These are phyloP conservation scores for Caenorhabditis zanzibari DNA, from an alignment of 2,888 invertebrate genomes.

Conservation along the genomic window DNA sequence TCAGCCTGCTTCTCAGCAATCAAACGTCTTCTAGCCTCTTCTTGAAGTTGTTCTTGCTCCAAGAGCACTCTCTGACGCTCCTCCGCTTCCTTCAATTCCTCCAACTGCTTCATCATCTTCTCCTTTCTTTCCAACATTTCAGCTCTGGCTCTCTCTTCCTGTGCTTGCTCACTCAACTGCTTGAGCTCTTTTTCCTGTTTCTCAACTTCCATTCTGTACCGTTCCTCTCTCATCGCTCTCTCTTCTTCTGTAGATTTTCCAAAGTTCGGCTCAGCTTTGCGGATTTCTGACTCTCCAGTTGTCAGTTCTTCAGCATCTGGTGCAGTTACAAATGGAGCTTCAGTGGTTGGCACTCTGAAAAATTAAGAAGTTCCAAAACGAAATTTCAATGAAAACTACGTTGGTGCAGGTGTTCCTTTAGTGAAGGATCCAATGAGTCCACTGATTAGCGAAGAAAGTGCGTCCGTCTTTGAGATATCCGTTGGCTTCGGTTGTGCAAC, in stretches of 20 bases:
- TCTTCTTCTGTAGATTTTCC: constrained; percentile 26
- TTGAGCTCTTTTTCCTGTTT: constrained; percentile 64
- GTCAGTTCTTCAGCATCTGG: constrained; percentile 6
- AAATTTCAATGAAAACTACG: not conserved
- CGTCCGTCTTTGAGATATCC: constrained; percentile 66
- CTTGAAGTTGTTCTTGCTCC: constrained; percentile 55
- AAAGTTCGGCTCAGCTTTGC: constrained; percentile 45
- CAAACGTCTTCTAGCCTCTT: constrained; percentile 52
- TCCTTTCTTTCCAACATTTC: constrained; percentile 62
- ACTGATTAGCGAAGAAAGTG: constrained; percentile 66
- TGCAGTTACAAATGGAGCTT: constrained; percentile 29
- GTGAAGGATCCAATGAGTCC: constrained; percentile 65
- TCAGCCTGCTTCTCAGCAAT: constrained; percentile 67
- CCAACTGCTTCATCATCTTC: constrained; percentile 68
- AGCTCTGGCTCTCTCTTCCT: constrained; percentile 54
- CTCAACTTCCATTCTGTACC: constrained; percentile 66
- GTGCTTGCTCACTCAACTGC: constrained; percentile 49
- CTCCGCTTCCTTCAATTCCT: constrained; percentile 71
- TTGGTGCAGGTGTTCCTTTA: constrained; percentile 7
- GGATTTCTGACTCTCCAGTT: constrained; percentile 32
- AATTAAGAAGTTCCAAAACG: not conserved
- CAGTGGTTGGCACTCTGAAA: constrained; percentile 3
- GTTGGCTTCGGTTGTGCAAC: constrained; percentile 49
- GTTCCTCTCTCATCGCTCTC: constrained; percentile 64
- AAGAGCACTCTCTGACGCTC: constrained; percentile 60